Evolutionary conservation across 2,888 invertebrate genomes (phyloP).

Genomic region (Harpalus rufipes): DNA sequence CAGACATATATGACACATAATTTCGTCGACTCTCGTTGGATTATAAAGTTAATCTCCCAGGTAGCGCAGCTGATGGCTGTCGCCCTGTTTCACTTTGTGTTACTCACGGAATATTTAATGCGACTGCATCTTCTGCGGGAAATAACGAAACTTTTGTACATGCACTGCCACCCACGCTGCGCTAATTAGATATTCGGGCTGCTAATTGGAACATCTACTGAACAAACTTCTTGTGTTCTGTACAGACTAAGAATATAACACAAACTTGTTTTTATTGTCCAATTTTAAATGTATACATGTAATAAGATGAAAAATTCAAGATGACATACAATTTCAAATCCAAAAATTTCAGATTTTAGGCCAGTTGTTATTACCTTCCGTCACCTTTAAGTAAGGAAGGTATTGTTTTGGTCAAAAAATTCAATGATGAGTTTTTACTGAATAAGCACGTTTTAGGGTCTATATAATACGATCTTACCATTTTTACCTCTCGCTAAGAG

Average conservation of each 20-base stretch:
- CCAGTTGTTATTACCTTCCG: too few relatives aligned
- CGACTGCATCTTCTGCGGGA: slow-evolving; percentile 19
- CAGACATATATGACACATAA: neutral
- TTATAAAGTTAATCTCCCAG: slow-evolving; percentile 28
- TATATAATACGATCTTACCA: too few relatives aligned
- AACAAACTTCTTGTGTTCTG: neutral
- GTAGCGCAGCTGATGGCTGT: slow-evolving; percentile 23
- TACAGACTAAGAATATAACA: neutral
- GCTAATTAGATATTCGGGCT: slow-evolving; percentile 7
- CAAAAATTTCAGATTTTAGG: too few relatives aligned
- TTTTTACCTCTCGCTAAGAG: too few relatives aligned
- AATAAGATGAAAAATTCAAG: neutral
- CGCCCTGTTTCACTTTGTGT: slow-evolving; percentile 5
- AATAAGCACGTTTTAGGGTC: too few relatives aligned
- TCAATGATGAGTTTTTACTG: too few relatives aligned
- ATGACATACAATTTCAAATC: neutral
- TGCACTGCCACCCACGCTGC: neutral
- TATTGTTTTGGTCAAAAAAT: too few relatives aligned
- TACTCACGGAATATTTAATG: slow-evolving; percentile 35
- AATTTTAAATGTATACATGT: neutral
- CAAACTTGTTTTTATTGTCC: neutral
- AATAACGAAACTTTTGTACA: slow-evolving; percentile 34
- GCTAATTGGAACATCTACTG: slow-evolving; percentile 4
- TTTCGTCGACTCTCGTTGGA: slow-evolving; percentile 5
- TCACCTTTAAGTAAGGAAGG: too few relatives aligned